Evolutionary conservation across 2,888 invertebrate species (phyloP).

Genomic region (Neoitamus cyanurus): DNA sequence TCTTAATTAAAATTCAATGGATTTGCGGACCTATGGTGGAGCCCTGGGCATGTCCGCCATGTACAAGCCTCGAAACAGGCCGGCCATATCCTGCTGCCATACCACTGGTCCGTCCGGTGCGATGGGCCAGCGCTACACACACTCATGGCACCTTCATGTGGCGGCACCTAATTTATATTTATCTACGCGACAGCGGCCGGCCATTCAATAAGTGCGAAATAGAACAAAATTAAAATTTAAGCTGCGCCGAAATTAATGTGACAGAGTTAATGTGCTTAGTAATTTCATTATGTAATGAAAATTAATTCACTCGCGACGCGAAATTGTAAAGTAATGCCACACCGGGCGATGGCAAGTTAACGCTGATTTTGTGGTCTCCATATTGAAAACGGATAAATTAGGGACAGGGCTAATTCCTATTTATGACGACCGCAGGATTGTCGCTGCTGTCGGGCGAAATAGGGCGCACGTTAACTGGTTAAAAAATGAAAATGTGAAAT

Average conservation of each 20-base stretch:
- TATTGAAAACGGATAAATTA: slow-evolving; percentile 27
- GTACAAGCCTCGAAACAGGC: not conserved
- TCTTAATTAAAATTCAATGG: slow-evolving; percentile 53
- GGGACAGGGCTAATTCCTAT: not conserved
- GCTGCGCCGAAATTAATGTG: slow-evolving; percentile 51
- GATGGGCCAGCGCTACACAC: not conserved
- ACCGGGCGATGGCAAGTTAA: not conserved
- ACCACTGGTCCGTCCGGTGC: not conserved
- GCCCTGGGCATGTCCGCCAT: not conserved
- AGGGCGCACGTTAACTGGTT: not conserved
- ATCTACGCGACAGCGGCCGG: slow-evolving; percentile 9
- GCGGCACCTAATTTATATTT: slow-evolving; percentile 33
- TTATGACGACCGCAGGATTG: not conserved
- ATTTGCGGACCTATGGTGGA: slow-evolving; percentile 42
- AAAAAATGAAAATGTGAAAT: not conserved
- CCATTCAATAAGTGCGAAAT: slow-evolving; percentile 40
- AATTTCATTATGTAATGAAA: slow-evolving; percentile 53
- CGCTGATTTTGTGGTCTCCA: slow-evolving; percentile 21
- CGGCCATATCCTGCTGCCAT: too few relatives aligned
- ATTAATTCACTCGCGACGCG: slow-evolving; percentile 50
- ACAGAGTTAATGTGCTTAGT: slow-evolving; percentile 51
- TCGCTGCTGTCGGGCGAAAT: not conserved
- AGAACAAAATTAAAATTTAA: slow-evolving; percentile 52
- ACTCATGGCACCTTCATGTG: not conserved
- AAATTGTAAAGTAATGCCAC: slow-evolving; percentile 13